phyloP scores from a whole-genome alignment of 2,113 vertebrate genomes.

The Anarhynchus alexandrinus region DNA sequence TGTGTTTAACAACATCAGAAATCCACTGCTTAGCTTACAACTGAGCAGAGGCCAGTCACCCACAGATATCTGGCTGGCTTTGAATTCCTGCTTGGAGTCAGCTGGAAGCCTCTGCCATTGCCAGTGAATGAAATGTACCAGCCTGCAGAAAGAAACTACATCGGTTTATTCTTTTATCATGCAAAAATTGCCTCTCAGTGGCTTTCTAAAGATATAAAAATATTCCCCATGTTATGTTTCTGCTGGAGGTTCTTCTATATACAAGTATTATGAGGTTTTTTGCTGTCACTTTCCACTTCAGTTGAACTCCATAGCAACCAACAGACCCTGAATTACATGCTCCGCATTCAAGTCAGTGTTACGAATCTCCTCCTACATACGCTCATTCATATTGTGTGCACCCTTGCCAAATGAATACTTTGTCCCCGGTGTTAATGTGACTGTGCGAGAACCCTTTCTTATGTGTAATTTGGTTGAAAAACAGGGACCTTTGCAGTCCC shows the following conservation, averaged over 20 bases:
- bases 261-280: background rate
- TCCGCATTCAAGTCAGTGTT: background rate
- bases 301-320: constrained; percentile 56
- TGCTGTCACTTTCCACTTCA: constrained; percentile 14
- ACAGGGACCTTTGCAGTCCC: background rate
- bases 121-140: background rate
- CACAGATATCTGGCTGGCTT: background rate
- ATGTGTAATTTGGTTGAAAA: background rate
- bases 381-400: background rate
- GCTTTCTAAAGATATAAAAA: background rate
- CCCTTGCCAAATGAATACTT: background rate
- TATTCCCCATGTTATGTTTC: background rate
- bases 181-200: background rate
- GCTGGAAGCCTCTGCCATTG: background rate
- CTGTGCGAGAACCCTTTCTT: background rate
- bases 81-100: background rate
- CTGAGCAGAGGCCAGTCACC: background rate
- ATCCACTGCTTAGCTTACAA: background rate
- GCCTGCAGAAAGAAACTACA: background rate
- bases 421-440: background rate
- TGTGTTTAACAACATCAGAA: background rate
- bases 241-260: background rate
- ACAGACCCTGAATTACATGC: background rate
- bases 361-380: background rate
- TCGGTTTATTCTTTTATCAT: background rate